phyloP scores from a whole-genome alignment of 2,113 vertebrate genomes.

The Rutilus rutilus region DNA sequence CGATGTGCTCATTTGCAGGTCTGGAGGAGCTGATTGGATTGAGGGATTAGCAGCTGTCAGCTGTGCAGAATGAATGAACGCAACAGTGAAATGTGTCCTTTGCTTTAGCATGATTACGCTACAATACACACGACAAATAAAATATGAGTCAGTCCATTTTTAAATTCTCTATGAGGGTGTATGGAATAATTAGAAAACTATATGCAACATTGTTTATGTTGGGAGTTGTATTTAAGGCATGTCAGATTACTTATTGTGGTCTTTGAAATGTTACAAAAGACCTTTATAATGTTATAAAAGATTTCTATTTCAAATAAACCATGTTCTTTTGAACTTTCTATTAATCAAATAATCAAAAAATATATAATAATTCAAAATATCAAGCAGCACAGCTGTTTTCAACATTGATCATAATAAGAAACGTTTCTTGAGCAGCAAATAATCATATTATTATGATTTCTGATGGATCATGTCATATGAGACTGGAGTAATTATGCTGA shows the following conservation, averaged over 20 bases:
- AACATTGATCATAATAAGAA: no score
- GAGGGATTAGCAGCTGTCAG: slow-evolving; percentile 30
- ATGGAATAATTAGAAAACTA: not conserved
- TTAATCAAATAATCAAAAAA: not conserved
- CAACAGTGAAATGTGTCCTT: slow-evolving; percentile 6
- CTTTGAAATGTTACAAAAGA: not conserved
- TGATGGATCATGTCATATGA: not conserved
- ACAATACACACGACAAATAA: not conserved
- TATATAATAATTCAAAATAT: not conserved
- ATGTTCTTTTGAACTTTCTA: not conserved
- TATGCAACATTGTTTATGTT: not conserved
- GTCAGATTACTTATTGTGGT: not conserved
- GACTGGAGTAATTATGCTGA: not conserved
- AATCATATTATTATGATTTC: not conserved
- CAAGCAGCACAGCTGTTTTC: not conserved
- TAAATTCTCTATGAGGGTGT: not conserved
- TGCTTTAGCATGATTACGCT: not conserved
- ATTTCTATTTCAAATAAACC: not conserved
- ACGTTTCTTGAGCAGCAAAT: no score
- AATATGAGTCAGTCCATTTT: not conserved
- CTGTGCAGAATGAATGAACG: slow-evolving; percentile 24
- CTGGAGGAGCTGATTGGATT: slow-evolving; percentile 46
- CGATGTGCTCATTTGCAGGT: slow-evolving; percentile 11
- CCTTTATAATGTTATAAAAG: not conserved
- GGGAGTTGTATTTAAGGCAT: not conserved